Percentiles rank a stretch among this genome's conserved stretches.
Conservation (phyloP, 2,888 invertebrate genomes). For the Perizoma flavofasciatum region DNA sequence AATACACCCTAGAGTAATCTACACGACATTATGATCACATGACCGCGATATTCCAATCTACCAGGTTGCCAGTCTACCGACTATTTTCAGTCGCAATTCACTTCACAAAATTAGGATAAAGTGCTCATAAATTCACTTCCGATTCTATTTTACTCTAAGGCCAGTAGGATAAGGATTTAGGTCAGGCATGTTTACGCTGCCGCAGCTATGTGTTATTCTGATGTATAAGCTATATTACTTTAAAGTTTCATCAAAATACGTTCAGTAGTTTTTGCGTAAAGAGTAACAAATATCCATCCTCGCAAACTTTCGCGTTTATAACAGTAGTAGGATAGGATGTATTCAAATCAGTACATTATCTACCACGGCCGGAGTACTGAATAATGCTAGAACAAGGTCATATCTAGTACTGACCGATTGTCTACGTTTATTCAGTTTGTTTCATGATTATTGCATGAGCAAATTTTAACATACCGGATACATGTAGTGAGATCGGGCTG, state of each 20-base stretch:
- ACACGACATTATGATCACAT: constrained; percentile 59
- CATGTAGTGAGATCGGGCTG: constrained; percentile 9
- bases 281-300: constrained; percentile 10
- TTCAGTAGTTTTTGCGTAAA: too few relatives aligned
- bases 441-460: constrained; percentile 28
- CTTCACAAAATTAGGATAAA: constrained; percentile 49
- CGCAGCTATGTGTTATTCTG: background rate
- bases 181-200: constrained; percentile 40
- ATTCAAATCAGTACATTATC: constrained; percentile 11
- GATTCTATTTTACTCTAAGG: constrained; percentile 53
- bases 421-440: constrained; percentile 19
- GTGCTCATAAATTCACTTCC: constrained; percentile 49
- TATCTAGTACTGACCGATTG: constrained; percentile 26
- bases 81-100: constrained; percentile 52
- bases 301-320: constrained; percentile 1
- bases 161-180: constrained; percentile 44
- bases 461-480: constrained; percentile 6
- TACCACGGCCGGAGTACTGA: constrained; percentile 20
- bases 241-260: too few relatives aligned
- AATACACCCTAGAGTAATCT: constrained; percentile 67
- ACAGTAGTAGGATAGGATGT: constrained; percentile 2
- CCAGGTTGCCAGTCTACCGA: constrained; percentile 33
- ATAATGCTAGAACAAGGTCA: constrained; percentile 31
- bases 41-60: constrained; percentile 56
- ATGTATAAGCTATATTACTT: too few relatives aligned